Conservation (phyloP, 1,140 invertebrate genomes). For the Coenobita brevimanus region DNA sequence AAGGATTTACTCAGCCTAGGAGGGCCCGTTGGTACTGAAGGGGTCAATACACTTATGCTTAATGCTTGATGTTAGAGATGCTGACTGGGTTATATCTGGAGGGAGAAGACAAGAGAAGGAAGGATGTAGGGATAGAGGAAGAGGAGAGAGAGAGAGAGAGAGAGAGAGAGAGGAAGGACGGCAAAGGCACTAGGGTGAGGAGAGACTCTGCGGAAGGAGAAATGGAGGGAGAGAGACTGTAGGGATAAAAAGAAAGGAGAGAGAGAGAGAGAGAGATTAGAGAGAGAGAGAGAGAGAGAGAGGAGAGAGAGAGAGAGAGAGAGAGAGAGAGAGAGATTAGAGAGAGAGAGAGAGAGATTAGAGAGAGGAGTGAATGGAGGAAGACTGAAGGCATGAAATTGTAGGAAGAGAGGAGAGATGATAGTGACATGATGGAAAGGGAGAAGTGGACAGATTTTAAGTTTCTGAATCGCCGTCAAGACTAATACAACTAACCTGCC, state of each 20-base stretch:
- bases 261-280: background rate
- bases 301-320: background rate
- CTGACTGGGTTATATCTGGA: no score
- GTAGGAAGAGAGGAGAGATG: slow-evolving; percentile 11
- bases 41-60: no score
- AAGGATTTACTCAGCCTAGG: no score
- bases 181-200: no score
- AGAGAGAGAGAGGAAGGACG: background rate
- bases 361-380: background rate
- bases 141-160: background rate
- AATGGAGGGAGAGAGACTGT: background rate
- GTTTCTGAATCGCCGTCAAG: background rate
- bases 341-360: background rate
- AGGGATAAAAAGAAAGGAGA: background rate
- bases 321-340: background rate
- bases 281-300: background rate
- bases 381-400: background rate
- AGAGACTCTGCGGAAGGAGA: background rate
- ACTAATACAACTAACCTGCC: background rate
- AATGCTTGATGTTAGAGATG: no score
- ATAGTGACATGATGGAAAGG: background rate
- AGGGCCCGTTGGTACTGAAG: no score
- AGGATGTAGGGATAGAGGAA: background rate
- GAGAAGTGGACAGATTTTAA: background rate
- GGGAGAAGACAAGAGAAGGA: background rate